These are phyloP conservation scores for Lepilemur ruficaudatus DNA, from an alignment of 2,797 vertebrate genomes.

Conservation along the genomic window DNA sequence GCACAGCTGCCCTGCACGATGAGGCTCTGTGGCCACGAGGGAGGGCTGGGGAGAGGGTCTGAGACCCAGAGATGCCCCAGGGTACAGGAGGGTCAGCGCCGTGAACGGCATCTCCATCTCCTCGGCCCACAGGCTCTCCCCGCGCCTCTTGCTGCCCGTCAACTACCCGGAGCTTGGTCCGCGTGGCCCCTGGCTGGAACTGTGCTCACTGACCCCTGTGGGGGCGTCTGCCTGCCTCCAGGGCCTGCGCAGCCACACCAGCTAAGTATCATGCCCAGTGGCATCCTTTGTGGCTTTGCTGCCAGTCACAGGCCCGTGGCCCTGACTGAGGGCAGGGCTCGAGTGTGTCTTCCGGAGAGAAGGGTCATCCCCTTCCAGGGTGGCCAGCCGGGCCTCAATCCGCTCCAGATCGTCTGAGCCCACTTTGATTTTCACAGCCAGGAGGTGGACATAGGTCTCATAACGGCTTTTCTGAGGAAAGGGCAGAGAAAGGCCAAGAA, in stretches of 20 bases:
- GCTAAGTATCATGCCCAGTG: slow-evolving; percentile 82
- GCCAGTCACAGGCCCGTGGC: slow-evolving; percentile 86
- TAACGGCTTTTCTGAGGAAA: slow-evolving; percentile 93
- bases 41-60: slow-evolving; percentile 31
- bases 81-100: slow-evolving; percentile 54
- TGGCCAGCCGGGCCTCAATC: slow-evolving; percentile 92
- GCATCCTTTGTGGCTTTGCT: slow-evolving; percentile 85
- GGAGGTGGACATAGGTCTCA: slow-evolving; percentile 94
- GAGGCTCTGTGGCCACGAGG: slow-evolving; percentile 33
- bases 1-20: not conserved
- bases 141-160: slow-evolving; percentile 21
- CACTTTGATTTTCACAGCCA: slow-evolving; percentile 92
- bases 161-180: slow-evolving; percentile 54
- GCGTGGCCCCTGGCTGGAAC: slow-evolving; percentile 72
- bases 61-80: slow-evolving; percentile 74
- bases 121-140: slow-evolving; percentile 45
- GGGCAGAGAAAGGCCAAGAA: slow-evolving; percentile 63
- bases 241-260: slow-evolving; percentile 27
- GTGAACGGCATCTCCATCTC: slow-evolving; percentile 70
- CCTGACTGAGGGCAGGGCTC: slow-evolving; percentile 94
- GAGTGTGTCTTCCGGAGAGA: slow-evolving; percentile 95
- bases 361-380: slow-evolving; percentile 87
- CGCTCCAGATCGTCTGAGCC: slow-evolving; percentile 96
- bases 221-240: slow-evolving; percentile 23
- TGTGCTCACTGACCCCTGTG: slow-evolving; percentile 82